Base-by-base conservation (phyloP, 2,113 vertebrate genomes). In the Erpornis zantholeuca region DNA sequence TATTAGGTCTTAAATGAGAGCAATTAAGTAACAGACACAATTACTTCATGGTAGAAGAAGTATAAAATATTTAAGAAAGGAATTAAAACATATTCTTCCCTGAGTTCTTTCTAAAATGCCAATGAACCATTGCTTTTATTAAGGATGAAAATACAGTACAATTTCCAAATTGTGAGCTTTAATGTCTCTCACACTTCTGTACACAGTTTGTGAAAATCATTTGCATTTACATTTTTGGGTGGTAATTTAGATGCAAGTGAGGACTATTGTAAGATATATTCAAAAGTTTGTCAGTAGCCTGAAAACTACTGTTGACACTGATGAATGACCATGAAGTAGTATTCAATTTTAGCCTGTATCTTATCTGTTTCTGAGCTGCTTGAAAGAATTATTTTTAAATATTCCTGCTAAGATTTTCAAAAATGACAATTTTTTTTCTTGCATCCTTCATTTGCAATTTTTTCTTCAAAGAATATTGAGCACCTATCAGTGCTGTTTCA, bases 1-100 rank as follows among this genome's bases (percentile, higher is more conserved):
- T 93, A 96, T 94, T 94, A 93, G 71, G 38, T 88, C 47, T 83
- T 90, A 93, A 95, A 90, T 95, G 93, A 85, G 71, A 76, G 38
- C 57, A 97, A 82, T 96, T 96, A 96, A 94, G 69, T 89, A 94
- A 64, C 63, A 95, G 92, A 53, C 52, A 59, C 38, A 86, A 72
- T 70, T 91, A 85, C 70, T 50, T 35, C 59, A 23, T 82, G 35
- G 71, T 24, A 77, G 88, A 92, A 83, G 54, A 72, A 73, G 4
- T 88, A 91, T 92, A 77, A 92, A 83, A 91, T 92, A 91, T 94
- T 91, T 44, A 91, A 73, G 63, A 90, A 91, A 61, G 27, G 16
- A 68, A 76, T 35, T 49, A 87, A 65, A 88, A 54, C 72, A 52
- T 8, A 33, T 36, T 92, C 54, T 92, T 90, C 35, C 38, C 84